Evolutionary conservation across 2,888 invertebrate species (phyloP).

Genomic region (Proisotoma minuta): DNA sequence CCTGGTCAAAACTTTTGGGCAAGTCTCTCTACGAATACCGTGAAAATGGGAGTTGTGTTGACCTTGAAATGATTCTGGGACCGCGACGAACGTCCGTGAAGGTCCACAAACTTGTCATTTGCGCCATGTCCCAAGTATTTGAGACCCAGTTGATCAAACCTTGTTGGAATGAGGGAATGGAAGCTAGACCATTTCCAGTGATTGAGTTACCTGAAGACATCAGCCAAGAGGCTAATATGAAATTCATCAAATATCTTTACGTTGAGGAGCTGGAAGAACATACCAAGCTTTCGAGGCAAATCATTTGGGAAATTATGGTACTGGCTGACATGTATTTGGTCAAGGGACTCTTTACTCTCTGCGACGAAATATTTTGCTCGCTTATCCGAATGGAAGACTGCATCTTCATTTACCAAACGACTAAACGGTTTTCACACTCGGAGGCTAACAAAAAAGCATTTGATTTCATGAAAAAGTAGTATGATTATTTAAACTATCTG

Average conservation of each 20-base stretch:
- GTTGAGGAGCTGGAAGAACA: neutral
- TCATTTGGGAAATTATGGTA: neutral
- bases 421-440: too few relatives aligned
- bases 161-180: neutral
- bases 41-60: too few relatives aligned
- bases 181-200: too few relatives aligned
- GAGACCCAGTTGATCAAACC: neutral
- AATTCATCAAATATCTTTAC: neutral
- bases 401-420: neutral
- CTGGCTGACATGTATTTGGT: neutral
- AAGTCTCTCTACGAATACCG: neutral
- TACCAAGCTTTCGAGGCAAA: too few relatives aligned
- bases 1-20: neutral
- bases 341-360: neutral
- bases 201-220: neutral
- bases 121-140: neutral
- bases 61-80: neutral
- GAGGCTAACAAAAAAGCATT: too few relatives aligned
- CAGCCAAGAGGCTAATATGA: neutral
- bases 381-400: neutral
- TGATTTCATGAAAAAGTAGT: too few relatives aligned
- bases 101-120: neutral
- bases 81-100: neutral
- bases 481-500: too few relatives aligned
- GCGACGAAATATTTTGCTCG: neutral